Evolutionary conservation across 2,113 vertebrate species (phyloP).

Genomic region (Rhea americana): DNA sequence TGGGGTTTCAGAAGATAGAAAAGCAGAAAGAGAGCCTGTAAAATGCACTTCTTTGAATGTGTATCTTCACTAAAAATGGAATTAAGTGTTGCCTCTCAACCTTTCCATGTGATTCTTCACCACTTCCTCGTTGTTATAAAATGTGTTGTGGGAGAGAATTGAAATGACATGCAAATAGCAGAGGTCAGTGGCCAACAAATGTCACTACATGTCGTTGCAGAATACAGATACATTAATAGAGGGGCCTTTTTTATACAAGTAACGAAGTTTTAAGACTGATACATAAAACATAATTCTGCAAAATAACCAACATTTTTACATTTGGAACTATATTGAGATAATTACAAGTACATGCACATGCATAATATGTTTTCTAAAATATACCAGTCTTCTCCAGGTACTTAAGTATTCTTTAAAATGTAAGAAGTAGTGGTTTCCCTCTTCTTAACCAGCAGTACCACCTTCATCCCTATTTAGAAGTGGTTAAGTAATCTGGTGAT

Average conservation of each 20-base stretch:
- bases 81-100: background rate
- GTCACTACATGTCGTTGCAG: background rate
- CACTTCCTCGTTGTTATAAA: background rate
- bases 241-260: background rate
- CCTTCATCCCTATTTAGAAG: background rate
- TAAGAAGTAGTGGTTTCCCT: conserved; percentile 14
- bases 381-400: conserved; percentile 10
- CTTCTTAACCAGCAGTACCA: background rate
- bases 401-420: background rate
- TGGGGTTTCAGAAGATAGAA: background rate
- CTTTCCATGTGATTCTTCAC: background rate
- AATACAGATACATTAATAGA: background rate
- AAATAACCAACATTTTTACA: background rate
- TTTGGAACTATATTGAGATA: conserved; percentile 28
- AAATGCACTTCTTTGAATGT: background rate
- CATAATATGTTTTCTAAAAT: background rate
- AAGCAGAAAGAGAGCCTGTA: background rate
- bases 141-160: background rate
- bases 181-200: background rate
- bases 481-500: background rate
- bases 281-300: background rate
- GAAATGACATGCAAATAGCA: background rate
- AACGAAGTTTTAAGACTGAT: background rate
- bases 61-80: background rate
- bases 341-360: conserved; percentile 44